Conservation (phyloP, 2,797 vertebrate species). For the Chloroceryle amazona region DNA sequence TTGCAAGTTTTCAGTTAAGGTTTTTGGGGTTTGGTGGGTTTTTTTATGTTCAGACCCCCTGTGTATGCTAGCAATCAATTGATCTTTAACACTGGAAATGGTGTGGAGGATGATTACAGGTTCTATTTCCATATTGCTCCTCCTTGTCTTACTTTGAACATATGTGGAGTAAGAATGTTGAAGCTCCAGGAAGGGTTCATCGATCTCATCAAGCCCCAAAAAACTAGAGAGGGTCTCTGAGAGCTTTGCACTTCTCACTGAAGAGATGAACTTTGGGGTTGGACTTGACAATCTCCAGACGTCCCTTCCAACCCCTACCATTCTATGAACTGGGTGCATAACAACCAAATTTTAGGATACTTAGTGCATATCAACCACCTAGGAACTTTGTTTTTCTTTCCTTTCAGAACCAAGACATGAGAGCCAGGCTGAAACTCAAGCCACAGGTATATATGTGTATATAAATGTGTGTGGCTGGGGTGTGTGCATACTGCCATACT, state of each 20-base stretch:
- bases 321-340: neutral
- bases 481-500: neutral
- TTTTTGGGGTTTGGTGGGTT: neutral
- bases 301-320: no score
- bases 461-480: neutral
- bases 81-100: neutral
- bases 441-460: neutral
- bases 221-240: neutral
- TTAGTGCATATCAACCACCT: neutral
- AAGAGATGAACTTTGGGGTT: neutral
- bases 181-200: neutral
- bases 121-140: neutral
- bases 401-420: slow-evolving; percentile 52
- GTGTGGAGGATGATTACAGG: neutral
- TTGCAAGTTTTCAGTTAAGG: neutral
- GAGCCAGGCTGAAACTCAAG: neutral
- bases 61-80: neutral
- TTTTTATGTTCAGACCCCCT: neutral
- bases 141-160: neutral
- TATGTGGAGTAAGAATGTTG: neutral
- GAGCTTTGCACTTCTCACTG: neutral
- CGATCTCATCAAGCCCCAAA: neutral
- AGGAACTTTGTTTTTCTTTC: neutral
- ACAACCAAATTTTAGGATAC: neutral
- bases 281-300: no score